phyloP scores from a whole-genome alignment of 2,113 vertebrate species.

The Seriola dumerili region DNA sequence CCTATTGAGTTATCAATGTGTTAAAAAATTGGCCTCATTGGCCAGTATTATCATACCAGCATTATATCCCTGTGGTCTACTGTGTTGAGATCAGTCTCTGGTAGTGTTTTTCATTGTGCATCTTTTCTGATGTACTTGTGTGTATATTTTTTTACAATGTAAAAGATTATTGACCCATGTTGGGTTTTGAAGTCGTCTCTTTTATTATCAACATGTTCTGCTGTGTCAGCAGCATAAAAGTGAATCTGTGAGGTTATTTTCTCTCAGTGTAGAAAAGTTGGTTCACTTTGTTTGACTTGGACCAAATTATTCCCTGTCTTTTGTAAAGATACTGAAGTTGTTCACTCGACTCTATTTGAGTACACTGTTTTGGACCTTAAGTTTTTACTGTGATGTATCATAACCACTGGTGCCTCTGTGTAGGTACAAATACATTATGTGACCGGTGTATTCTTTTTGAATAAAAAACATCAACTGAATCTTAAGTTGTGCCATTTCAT shows the following conservation, averaged over 20 bases:
- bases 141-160: slow-evolving; percentile 14
- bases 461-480: slow-evolving; percentile 39
- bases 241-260: slow-evolving; percentile 1
- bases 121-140: background rate
- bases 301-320: slow-evolving; percentile 26
- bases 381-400: slow-evolving; percentile 50
- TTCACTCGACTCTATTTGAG: slow-evolving; percentile 36
- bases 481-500: background rate
- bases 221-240: slow-evolving; percentile 5
- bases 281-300: background rate
- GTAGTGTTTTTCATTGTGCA: background rate
- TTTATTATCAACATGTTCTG: slow-evolving; percentile 9
- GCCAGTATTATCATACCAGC: background rate
- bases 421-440: slow-evolving; percentile 2
- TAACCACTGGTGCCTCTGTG: slow-evolving; percentile 22
- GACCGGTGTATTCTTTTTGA: slow-evolving; percentile 23
- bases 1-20: slow-evolving; percentile 8
- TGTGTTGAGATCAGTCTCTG: background rate
- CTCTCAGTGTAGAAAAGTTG: background rate
- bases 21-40: background rate
- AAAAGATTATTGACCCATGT: slow-evolving; percentile 36
- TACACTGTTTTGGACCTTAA: slow-evolving; percentile 9
- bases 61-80: background rate
- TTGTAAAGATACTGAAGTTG: slow-evolving; percentile 25
- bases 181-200: slow-evolving; percentile 17